These are phyloP conservation scores for Anarsia innoxiella DNA, from an alignment of 2,888 invertebrate genomes.

Conservation along the genomic window DNA sequence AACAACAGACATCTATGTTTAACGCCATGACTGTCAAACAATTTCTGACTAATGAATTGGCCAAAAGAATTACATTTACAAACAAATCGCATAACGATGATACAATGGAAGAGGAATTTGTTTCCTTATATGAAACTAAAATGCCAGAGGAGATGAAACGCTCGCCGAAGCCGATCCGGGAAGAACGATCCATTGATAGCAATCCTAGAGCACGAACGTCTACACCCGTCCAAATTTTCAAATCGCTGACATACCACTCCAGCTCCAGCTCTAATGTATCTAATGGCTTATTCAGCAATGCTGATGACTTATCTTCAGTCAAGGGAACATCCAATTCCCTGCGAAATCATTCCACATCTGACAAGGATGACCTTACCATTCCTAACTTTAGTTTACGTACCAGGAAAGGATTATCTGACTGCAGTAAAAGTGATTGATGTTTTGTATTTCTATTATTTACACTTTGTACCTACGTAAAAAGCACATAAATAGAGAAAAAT, in stretches of 20 bases:
- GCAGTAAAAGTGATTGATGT: slow-evolving; percentile 56
- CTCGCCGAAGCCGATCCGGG: slow-evolving; percentile 26
- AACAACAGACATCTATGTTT: slow-evolving; percentile 51
- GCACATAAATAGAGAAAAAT: too few species aligned
- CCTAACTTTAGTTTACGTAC: slow-evolving; percentile 62
- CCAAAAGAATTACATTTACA: slow-evolving; percentile 62
- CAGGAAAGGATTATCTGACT: slow-evolving; percentile 47
- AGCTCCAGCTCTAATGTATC: slow-evolving; percentile 67
- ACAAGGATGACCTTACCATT: slow-evolving; percentile 65
- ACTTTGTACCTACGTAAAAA: too few species aligned
- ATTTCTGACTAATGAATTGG: slow-evolving; percentile 56
- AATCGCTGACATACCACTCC: slow-evolving; percentile 56
- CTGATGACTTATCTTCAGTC: slow-evolving; percentile 74
- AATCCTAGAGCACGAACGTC: slow-evolving; percentile 70
- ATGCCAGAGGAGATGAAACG: slow-evolving; percentile 59
- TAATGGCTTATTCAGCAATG: slow-evolving; percentile 66
- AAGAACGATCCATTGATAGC: slow-evolving; percentile 39
- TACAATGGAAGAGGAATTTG: slow-evolving; percentile 48
- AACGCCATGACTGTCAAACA: slow-evolving; percentile 69
- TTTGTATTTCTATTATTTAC: background rate
- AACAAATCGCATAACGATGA: slow-evolving; percentile 43
- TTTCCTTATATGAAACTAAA: slow-evolving; percentile 60
- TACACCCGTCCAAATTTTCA: slow-evolving; percentile 72
- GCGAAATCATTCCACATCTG: slow-evolving; percentile 61
- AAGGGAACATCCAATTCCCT: slow-evolving; percentile 63